phyloP scores from a whole-genome alignment of 2,113 vertebrate species.

The Halichoerus grypus region DNA sequence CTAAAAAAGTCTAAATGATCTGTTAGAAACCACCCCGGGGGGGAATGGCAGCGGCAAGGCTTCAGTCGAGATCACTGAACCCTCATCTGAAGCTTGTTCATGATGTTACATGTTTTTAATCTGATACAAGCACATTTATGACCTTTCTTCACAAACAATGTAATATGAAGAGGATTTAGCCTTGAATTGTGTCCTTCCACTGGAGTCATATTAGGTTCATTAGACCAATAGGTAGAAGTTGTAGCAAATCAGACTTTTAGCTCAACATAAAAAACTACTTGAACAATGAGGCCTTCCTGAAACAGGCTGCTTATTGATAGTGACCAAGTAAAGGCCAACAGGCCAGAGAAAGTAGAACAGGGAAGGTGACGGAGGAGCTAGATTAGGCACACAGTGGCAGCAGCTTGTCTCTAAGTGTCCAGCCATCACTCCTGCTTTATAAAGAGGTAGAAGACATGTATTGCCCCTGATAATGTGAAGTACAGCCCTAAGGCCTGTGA shows the following conservation, averaged over 20 bases:
- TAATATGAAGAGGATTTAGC: background rate
- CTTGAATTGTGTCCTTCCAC: background rate
- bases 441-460: background rate
- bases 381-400: fast-evolving
- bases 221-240: background rate
- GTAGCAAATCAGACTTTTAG: constrained; percentile 16
- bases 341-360: background rate
- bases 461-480: background rate
- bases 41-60: background rate
- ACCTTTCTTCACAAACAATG: background rate
- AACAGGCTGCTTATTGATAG: background rate
- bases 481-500: background rate
- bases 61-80: background rate
- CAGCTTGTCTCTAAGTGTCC: background rate
- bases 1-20: background rate
- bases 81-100: background rate
- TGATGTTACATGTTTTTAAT: background rate
- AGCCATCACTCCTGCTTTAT: background rate
- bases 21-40: background rate
- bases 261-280: background rate
- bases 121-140: background rate
- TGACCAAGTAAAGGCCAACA: background rate
- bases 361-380: background rate
- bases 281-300: background rate
- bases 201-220: background rate